A percentile compares a stretch with the other conserved stretches of the same genome.
These are phyloP conservation scores for Tragopan temminckii DNA, from an alignment of 2,797 vertebrate species.

Conservation along the genomic window DNA sequence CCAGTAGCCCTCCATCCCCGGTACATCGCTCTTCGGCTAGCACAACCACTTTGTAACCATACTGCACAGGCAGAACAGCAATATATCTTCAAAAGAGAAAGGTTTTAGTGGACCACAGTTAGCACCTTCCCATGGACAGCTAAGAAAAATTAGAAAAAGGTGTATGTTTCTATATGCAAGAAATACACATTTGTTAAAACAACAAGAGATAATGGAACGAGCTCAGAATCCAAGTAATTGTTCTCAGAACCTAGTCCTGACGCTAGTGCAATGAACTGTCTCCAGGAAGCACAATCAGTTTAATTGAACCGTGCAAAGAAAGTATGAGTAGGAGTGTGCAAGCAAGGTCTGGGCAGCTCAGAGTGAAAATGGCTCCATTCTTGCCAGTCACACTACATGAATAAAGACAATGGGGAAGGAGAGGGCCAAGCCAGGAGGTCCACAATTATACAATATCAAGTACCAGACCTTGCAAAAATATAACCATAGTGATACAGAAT, in stretches of 20 bases:
- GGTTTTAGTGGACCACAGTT: neutral
- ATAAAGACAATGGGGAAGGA: conserved; percentile 46
- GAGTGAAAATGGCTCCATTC: neutral
- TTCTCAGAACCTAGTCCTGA: neutral
- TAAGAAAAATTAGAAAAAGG: conserved; percentile 31
- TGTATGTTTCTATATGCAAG: neutral
- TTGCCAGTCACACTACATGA: conserved; percentile 21
- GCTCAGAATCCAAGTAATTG: conserved; percentile 14
- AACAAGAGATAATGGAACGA: conserved; percentile 14
- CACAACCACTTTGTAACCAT: neutral
- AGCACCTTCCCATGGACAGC: conserved; percentile 3
- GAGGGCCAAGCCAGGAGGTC: conserved; percentile 38
- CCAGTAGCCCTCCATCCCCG: neutral
- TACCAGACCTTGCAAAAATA: conserved; percentile 12
- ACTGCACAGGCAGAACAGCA: neutral
- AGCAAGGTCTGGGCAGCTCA: neutral
- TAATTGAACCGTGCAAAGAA: neutral
- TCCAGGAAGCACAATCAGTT: conserved; percentile 27
- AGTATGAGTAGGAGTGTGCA: neutral
- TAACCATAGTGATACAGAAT: conserved; percentile 3
- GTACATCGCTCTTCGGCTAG: neutral
- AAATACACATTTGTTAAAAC: neutral
- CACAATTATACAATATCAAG: neutral
- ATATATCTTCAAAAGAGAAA: neutral
- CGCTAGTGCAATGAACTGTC: neutral